phyloP scores from a whole-genome alignment of 2,113 vertebrate species.

The Picathartes gymnocephalus region DNA sequence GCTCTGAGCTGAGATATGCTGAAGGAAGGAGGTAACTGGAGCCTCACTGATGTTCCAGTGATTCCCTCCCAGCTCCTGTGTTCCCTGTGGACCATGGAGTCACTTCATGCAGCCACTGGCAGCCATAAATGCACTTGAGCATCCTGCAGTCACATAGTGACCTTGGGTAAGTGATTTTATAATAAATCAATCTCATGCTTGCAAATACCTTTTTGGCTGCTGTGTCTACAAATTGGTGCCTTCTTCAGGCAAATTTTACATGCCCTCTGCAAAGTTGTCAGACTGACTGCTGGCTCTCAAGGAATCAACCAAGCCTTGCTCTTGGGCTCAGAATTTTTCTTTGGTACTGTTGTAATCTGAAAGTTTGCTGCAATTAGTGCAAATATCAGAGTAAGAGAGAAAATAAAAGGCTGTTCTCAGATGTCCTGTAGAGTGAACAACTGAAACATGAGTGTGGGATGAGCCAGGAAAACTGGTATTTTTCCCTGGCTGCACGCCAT shows the following conservation, averaged over 20 bases:
- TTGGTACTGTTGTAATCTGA: conserved; percentile 10
- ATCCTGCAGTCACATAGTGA: conserved; percentile 6
- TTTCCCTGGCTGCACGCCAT: conserved; percentile 3
- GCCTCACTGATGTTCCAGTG: neutral
- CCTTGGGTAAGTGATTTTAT: conserved; percentile 22
- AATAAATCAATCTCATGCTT: conserved; percentile 4
- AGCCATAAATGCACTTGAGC: conserved; percentile 8
- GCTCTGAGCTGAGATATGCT: neutral
- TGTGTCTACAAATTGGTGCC: conserved; percentile 35
- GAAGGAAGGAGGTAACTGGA: conserved; percentile 16
- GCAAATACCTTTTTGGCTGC: conserved; percentile 29
- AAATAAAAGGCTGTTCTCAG: conserved; percentile 56
- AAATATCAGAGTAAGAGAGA: conserved; percentile 30
- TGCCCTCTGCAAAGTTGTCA: conserved; percentile 32
- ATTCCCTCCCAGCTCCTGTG: neutral
- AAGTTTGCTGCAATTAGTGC: conserved; percentile 14
- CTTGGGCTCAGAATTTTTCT: conserved; percentile 37
- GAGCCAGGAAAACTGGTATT: conserved; percentile 32
- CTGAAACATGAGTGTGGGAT: conserved; percentile 31
- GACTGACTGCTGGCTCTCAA: conserved; percentile 20
- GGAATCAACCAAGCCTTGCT: conserved; percentile 3
- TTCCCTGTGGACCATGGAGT: neutral
- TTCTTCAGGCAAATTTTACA: conserved; percentile 51
- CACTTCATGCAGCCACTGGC: neutral
- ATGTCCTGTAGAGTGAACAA: conserved; percentile 41